Evolutionary conservation across 2,113 vertebrate species (phyloP), one percentile per base, ranked within the genome.

Genomic region (Apistogramma diplotaenia): DNA sequence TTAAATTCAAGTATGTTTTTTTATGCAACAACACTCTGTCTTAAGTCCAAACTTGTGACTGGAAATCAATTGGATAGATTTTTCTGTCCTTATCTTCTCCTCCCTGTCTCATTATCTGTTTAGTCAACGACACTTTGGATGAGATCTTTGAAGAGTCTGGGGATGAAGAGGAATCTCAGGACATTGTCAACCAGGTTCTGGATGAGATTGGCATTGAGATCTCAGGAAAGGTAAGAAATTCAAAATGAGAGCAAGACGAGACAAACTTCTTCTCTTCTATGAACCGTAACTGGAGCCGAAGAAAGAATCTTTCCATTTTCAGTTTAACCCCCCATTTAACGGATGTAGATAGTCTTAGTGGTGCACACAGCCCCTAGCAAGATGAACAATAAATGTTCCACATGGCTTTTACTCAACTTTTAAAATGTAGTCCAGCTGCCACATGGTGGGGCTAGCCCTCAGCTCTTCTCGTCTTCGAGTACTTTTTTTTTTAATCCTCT

Each of bases 201-300:
- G 98, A 99, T 93, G 98, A 99, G 94, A 99, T 99, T 21, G 97
- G 98, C 89, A 99, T 99, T 76, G 98, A 99, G 94, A 98, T 99
- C 86, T 96, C 97, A 82, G 98, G 96, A 93, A 99, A 99, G 96
- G 98, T 99, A 74, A 81, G 84, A 62, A 27, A 59, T 31, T 37
- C 3, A 35, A 27, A 40, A 57, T 8, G 29, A 60, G 40, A 51
- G 12, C 21, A 60, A 3, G 18, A 18, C 21, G 33, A 3, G 18
- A 18, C 21, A n/a, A 2, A 23, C 2, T 1, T 43, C 9, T 4
- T 53, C 9, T 37, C 1, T 77, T 3, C 11, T 4, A 37, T 37
- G 27, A 16, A 3, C 46, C 0, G 40, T 25, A 49, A 61, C 5
- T 65, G n/a, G 2, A 18, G 11, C 8, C 10, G 21, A 43, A 21